Percentiles rank a stretch among this genome's conserved stretches.
These are phyloP conservation scores for Microcebus lehilahytsara DNA, from an alignment of 2,113 vertebrate genomes.

Conservation along the genomic window DNA sequence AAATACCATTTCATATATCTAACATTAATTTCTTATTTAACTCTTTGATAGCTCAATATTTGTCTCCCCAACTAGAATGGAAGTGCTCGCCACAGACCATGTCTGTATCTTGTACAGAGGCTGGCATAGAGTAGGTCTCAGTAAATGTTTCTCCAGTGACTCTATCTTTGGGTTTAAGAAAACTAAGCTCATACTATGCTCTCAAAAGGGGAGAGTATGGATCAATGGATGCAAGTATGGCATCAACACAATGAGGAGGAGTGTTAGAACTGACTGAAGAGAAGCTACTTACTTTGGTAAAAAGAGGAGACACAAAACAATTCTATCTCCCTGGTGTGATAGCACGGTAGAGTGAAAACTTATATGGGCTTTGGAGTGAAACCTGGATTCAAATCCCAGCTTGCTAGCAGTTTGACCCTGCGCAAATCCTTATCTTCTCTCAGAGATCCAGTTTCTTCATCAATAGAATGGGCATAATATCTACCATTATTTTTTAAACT, in stretches of 20 bases:
- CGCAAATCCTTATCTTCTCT: neutral
- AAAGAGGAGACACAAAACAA: neutral
- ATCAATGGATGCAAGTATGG: neutral
- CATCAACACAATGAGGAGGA: neutral
- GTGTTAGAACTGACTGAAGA: neutral
- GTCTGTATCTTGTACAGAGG: neutral
- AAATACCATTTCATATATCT: neutral
- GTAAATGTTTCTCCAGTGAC: constrained; percentile 7
- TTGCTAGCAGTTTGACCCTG: neutral
- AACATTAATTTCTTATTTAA: constrained; percentile 31
- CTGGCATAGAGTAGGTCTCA: neutral
- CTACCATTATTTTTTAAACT: neutral
- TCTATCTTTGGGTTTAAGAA: constrained; percentile 8
- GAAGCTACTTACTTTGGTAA: neutral
- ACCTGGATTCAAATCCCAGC: neutral
- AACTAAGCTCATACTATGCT: neutral
- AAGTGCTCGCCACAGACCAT: neutral
- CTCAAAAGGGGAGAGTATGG: neutral
- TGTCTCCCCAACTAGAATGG: neutral
- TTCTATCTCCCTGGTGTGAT: neutral
- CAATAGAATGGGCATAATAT: neutral
- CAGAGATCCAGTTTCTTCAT: neutral
- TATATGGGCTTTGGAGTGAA: neutral
- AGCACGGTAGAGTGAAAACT: neutral
- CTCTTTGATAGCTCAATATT: neutral